Conservation (phyloP, 2,797 vertebrate genomes). For the Rhinatrema bivittatum region DNA sequence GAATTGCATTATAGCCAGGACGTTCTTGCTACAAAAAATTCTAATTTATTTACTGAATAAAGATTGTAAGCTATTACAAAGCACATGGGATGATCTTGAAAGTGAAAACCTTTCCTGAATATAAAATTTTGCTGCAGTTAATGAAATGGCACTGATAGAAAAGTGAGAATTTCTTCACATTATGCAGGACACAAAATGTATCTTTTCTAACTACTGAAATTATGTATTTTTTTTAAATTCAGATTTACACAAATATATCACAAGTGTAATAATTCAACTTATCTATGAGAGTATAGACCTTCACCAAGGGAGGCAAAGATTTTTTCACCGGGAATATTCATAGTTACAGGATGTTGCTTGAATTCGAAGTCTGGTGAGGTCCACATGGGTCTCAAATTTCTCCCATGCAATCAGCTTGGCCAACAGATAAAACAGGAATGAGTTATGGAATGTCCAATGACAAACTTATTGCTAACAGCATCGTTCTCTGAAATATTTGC, state of each 20-base stretch:
- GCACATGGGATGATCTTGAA: conserved; percentile 25
- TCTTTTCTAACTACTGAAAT: conserved; percentile 14
- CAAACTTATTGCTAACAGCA: background rate
- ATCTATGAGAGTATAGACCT: conserved; percentile 10
- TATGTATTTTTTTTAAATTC: conserved; percentile 9
- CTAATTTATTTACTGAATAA: conserved; percentile 40
- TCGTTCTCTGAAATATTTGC: background rate
- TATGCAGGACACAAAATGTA: background rate
- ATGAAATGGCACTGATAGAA: conserved; percentile 1
- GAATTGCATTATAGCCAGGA: conserved; percentile 53
- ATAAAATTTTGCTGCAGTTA: conserved; percentile 3
- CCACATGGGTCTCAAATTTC: background rate
- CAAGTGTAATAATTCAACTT: background rate
- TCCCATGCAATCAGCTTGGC: background rate
- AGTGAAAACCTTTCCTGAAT: conserved; percentile 1
- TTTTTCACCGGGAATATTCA: conserved; percentile 3
- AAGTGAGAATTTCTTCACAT: conserved; percentile 12
- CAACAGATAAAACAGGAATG: background rate
- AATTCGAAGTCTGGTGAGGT: background rate
- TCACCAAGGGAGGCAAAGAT: background rate
- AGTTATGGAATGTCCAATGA: too few relatives aligned
- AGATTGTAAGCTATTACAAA: conserved; percentile 33
- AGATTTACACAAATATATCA: background rate
- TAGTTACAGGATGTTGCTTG: background rate
- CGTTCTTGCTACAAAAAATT: conserved; percentile 58